These are phyloP conservation scores for Cyphomyrmex costatus DNA, from an alignment of 1,140 invertebrate species.

Conservation along the genomic window DNA sequence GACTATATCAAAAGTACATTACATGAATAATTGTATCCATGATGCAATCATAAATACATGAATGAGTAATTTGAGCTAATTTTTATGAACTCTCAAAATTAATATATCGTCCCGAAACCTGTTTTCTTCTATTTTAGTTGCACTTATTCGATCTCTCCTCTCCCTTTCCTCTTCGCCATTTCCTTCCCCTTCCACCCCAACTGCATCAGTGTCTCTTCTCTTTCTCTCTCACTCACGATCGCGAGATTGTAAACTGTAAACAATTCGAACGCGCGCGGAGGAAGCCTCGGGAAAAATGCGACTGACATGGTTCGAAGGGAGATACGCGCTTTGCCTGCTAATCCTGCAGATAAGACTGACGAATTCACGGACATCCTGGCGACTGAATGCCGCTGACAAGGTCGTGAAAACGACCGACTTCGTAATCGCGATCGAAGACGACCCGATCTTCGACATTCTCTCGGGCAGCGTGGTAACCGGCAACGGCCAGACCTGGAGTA, in stretches of 20 bases:
- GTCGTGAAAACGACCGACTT: constrained; percentile 83
- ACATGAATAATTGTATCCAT: too few relatives aligned
- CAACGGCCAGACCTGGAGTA: constrained; percentile 84
- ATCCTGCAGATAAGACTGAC: constrained; percentile 83
- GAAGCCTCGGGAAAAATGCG: constrained; percentile 34
- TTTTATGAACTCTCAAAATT: neutral
- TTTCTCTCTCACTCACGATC: neutral
- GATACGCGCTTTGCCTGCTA: constrained; percentile 80
- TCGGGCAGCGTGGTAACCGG: constrained; percentile 75
- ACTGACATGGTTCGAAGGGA: constrained; percentile 43
- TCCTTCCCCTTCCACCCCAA: neutral
- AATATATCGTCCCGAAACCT: too few relatives aligned
- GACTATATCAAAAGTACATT: too few relatives aligned
- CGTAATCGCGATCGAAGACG: constrained; percentile 77
- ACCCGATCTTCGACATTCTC: constrained; percentile 84
- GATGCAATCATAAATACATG: neutral
- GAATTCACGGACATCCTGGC: constrained; percentile 84
- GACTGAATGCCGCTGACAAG: constrained; percentile 82
- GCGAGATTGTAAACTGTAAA: constrained; percentile 60
- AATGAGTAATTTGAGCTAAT: neutral
- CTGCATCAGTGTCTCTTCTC: neutral
- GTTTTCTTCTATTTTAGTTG: neutral
- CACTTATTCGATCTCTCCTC: neutral
- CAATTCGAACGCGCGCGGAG: constrained; percentile 33
- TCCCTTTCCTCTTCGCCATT: neutral